Evolutionary conservation across 2,888 invertebrate species (phyloP), one percentile per base, ranked within the genome.

Genomic region (Yponomeuta malinellus): DNA sequence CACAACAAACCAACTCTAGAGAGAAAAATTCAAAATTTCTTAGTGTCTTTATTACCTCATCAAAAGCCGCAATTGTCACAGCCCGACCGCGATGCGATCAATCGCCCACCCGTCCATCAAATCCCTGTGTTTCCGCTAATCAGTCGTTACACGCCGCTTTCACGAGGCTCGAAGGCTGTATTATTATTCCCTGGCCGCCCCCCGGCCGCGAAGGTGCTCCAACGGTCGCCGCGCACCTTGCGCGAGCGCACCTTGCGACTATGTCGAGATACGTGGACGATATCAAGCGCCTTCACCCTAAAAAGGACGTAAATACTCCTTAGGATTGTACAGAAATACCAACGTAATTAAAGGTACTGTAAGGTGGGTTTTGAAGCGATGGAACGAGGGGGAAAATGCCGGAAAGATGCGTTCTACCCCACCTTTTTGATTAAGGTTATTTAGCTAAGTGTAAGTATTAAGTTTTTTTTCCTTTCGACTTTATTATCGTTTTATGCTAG

Each of bases 211-310:
- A 85, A 86, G 85, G 85, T 85, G 86, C 82, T 75, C 78, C 89
- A 90, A 90, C 90, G 89, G 91, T 87, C 89, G 77, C 75, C 74
- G 79, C 74, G 80, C 91, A 91, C 92, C 91, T 92, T 92, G 92
- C 90, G 76, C 70, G 10, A 0, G 76, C 71, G 63, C 89, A 92
- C 92, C 92, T 92, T 91, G 92, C 91, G 88, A 73, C 79, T 77
- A 83, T 80, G 81, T 78, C 78, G 82, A 83, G 87, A 89, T 89
- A 88, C 81, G 79, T 81, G 52, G 83, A 84, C 88, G 89, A 89
- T 90, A 90, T 85, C 85, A 83, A 80, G 82, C 81, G 82, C 77
- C 73, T 71, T 73, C 70, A 72, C 71, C 66, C 43, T 72, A 72
- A 74, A 59, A 83, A 83, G 73, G 77, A 73, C 81, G 1, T 73